Percentiles rank a stretch among this genome's conserved stretches.
phyloP scores from a whole-genome alignment of 2,797 vertebrate genomes.

The Pantherophis alleghaniensis region DNA sequence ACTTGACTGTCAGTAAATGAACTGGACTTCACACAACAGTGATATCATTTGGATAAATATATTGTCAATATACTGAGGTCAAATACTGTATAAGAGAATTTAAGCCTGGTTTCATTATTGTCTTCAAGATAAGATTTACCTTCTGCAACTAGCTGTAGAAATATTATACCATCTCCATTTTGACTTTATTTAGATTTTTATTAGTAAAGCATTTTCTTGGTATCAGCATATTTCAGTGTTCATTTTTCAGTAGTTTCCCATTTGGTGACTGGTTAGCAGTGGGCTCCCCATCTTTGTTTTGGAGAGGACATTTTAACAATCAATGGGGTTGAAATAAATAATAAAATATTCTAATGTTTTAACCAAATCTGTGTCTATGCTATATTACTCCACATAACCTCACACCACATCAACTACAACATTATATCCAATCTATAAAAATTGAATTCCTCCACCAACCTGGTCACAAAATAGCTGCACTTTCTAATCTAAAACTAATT shows the following conservation, averaged over 20 bases:
- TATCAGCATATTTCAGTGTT: slow-evolving; percentile 61
- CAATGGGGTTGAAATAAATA: slow-evolving; percentile 74
- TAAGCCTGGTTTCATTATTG: slow-evolving; percentile 74
- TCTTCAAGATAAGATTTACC: slow-evolving; percentile 72
- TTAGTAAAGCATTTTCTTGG: slow-evolving; percentile 69
- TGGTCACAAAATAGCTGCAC: slow-evolving; percentile 85
- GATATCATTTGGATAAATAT: slow-evolving; percentile 76
- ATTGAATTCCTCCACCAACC: slow-evolving; percentile 85
- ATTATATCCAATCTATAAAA: slow-evolving; percentile 90
- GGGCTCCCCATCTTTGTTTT: slow-evolving; percentile 85
- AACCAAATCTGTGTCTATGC: slow-evolving; percentile 79
- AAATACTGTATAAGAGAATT: slow-evolving; percentile 65
- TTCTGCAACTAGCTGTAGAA: slow-evolving; percentile 79
- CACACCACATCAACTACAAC: slow-evolving; percentile 90
- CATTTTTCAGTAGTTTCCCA: slow-evolving; percentile 71
- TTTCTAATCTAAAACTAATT: slow-evolving; percentile 91
- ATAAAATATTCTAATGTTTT: slow-evolving; percentile 66
- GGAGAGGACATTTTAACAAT: slow-evolving; percentile 76
- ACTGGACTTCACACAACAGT: slow-evolving; percentile 75
- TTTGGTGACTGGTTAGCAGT: slow-evolving; percentile 83
- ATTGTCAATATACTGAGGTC: slow-evolving; percentile 65
- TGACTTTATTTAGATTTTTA: slow-evolving; percentile 76
- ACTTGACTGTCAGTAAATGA: slow-evolving; percentile 70
- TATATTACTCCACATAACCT: slow-evolving; percentile 87
- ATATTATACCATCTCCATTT: slow-evolving; percentile 81